Evolutionary conservation across 2,888 invertebrate species (phyloP).

Genomic region (Mesoligia furuncula): DNA sequence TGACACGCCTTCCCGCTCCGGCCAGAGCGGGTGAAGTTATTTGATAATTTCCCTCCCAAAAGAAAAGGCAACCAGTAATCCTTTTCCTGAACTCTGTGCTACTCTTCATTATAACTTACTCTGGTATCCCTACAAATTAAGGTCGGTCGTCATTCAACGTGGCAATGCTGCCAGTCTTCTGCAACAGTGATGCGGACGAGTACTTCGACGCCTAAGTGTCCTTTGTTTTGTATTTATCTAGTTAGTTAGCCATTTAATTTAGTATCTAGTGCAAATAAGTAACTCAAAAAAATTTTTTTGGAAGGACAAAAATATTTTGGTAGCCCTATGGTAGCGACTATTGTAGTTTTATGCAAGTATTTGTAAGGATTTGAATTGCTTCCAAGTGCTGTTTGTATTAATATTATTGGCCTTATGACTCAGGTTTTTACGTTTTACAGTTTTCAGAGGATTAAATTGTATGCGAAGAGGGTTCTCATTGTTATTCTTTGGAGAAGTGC

Average conservation of each 20-base stretch:
- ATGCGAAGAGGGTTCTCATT: slow-evolving; percentile 24
- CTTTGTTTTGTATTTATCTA: not conserved
- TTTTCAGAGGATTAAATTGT: slow-evolving; percentile 45
- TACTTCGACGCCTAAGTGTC: not conserved
- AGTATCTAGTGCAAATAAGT: not conserved
- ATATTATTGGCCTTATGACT: slow-evolving; percentile 67
- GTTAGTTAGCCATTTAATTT: too few species aligned
- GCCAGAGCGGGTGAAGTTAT: too few species aligned
- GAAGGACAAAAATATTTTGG: slow-evolving; percentile 1
- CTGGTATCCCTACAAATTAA: too few species aligned
- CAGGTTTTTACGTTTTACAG: slow-evolving; percentile 50
- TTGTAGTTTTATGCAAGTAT: slow-evolving; percentile 78
- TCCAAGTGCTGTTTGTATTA: slow-evolving; percentile 73
- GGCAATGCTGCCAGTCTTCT: too few species aligned
- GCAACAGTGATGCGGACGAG: not conserved
- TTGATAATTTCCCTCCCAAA: too few species aligned
- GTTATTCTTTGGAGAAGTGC: slow-evolving; percentile 5
- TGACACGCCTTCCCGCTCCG: too few species aligned
- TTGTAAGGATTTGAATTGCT: slow-evolving; percentile 77
- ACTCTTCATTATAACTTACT: too few species aligned
- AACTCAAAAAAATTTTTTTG: not conserved
- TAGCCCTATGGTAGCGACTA: slow-evolving; percentile 58
- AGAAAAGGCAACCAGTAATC: too few species aligned
- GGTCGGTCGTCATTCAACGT: too few species aligned
- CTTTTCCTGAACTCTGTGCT: too few species aligned